phyloP scores from a whole-genome alignment of 1,140 invertebrate species.

The Papilio helenus region DNA sequence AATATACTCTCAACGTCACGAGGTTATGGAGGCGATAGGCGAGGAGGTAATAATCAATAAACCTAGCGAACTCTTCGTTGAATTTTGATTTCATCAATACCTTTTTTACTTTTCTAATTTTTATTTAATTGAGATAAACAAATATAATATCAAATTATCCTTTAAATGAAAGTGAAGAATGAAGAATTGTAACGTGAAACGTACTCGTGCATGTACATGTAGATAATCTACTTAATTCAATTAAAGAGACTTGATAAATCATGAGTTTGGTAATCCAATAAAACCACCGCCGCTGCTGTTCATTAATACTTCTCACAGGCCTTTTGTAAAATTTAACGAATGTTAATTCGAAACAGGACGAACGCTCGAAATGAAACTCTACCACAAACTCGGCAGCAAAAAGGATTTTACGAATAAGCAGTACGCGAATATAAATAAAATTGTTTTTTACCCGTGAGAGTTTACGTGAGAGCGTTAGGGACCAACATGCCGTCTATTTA shows the following conservation, averaged over 20 bases:
- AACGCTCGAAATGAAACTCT: background rate
- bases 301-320: constrained; percentile 15
- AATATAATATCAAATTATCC: too few relatives aligned
- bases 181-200: background rate
- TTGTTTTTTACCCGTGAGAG: background rate
- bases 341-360: constrained; percentile 25
- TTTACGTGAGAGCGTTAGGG: background rate
- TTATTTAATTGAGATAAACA: too few relatives aligned
- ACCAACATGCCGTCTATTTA: background rate
- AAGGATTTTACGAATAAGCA: constrained; percentile 6
- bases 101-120: too few relatives aligned
- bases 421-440: background rate
- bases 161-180: too few relatives aligned
- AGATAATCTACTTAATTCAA: constrained; percentile 7
- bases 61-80: too few relatives aligned
- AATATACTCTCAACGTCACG: too few relatives aligned
- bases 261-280: constrained; percentile 29
- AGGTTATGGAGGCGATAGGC: too few relatives aligned
- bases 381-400: background rate
- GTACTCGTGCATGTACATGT: background rate
- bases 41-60: too few relatives aligned
- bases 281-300: constrained; percentile 20
- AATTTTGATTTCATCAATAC: too few relatives aligned
- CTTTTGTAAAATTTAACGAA: constrained; percentile 26
- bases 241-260: constrained; percentile 22